Evolutionary conservation across 2,888 invertebrate genomes (phyloP).

Genomic region (Brenthis ino): DNA sequence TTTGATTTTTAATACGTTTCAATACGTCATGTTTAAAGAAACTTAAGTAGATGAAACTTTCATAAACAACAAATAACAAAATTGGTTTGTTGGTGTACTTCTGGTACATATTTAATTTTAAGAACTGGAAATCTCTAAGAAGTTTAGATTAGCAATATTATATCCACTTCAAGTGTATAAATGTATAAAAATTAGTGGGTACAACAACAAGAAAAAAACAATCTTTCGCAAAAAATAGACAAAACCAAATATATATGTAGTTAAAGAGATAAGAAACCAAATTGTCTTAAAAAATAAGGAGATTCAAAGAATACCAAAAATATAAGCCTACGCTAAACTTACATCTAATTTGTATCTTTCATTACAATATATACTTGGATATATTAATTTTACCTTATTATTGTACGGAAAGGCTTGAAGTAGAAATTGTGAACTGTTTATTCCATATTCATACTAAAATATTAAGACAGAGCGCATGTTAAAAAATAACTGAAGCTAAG

Average conservation of each 20-base stretch:
- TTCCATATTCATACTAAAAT: background rate
- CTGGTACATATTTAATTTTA: too few relatives aligned
- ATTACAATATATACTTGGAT: slow-evolving; percentile 11
- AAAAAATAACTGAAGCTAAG: background rate
- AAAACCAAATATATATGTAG: slow-evolving; percentile 9
- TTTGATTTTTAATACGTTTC: too few relatives aligned
- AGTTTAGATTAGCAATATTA: too few relatives aligned
- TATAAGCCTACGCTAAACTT: slow-evolving; percentile 19
- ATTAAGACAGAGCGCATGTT: background rate
- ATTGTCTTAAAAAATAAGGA: slow-evolving; percentile 1
- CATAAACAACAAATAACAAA: too few relatives aligned
- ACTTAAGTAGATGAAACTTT: too few relatives aligned
- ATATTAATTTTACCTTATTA: slow-evolving; percentile 6
- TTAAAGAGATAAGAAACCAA: slow-evolving; percentile 2
- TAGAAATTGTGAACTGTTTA: slow-evolving; percentile 4
- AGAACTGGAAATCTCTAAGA: too few relatives aligned
- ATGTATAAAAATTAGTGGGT: too few relatives aligned
- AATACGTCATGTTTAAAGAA: too few relatives aligned
- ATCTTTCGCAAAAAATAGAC: background rate
- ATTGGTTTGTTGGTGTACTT: too few relatives aligned
- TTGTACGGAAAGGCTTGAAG: slow-evolving; percentile 16
- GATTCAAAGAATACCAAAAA: slow-evolving; percentile 5
- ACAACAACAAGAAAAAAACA: background rate
- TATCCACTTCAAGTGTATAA: too few relatives aligned
- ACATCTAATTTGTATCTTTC: slow-evolving; percentile 22